Percentiles rank a stretch among this genome's conserved stretches.
phyloP scores from a whole-genome alignment of 2,797 vertebrate genomes.

The Pangasius macronema region DNA sequence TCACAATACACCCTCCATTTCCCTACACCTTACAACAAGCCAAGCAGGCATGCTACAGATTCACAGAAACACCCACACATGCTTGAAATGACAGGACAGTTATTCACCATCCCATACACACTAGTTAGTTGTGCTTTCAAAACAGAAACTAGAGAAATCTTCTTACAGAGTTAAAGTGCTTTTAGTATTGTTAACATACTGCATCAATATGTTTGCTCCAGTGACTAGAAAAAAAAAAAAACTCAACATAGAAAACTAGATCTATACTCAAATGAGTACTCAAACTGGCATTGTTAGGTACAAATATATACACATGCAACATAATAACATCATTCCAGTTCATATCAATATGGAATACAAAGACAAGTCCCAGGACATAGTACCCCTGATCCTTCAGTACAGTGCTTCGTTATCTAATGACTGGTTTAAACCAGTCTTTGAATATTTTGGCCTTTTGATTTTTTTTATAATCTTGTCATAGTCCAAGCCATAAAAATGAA shows the following conservation, averaged over 20 bases:
- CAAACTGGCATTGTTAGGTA: constrained; percentile 60
- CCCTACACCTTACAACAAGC: neutral
- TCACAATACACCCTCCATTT: neutral
- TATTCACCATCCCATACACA: neutral
- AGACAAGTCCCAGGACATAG: neutral
- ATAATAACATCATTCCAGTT: constrained; percentile 42
- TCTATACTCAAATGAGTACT: constrained; percentile 48
- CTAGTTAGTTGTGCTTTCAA: constrained; percentile 40
- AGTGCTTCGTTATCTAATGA: constrained; percentile 33
- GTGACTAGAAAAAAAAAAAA: constrained; percentile 51
- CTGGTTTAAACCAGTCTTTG: neutral
- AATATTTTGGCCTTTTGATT: constrained; percentile 16
- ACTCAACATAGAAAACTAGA: constrained; percentile 35
- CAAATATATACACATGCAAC: constrained; percentile 55
- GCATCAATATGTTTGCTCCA: constrained; percentile 42
- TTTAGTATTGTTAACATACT: constrained; percentile 73
- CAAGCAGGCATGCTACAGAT: constrained; percentile 34
- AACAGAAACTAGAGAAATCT: constrained; percentile 55
- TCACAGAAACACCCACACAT: constrained; percentile 16
- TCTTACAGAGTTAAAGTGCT: constrained; percentile 74
- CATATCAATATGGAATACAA: constrained; percentile 1
- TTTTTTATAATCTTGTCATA: neutral
- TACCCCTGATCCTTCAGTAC: constrained; percentile 25
- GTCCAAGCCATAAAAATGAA: neutral
- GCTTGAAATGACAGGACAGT: constrained; percentile 13